Conservation (phyloP, 2,113 vertebrate species). For the Corvus cornix region DNA sequence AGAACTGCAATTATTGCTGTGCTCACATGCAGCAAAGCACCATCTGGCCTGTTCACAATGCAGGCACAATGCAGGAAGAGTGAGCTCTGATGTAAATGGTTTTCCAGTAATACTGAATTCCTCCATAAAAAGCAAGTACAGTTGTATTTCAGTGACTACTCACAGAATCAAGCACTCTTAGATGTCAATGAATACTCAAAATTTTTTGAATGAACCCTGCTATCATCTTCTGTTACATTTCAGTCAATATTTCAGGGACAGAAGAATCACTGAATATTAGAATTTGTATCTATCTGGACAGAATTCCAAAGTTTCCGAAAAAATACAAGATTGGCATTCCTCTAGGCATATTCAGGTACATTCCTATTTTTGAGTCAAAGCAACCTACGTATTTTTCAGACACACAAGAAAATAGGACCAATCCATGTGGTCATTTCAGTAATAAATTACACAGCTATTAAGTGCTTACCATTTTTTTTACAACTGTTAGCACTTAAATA, state of each 20-base stretch:
- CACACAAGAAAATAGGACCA: background rate
- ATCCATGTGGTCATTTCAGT: background rate
- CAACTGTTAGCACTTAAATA: slow-evolving; percentile 24
- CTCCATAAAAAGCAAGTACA: slow-evolving; percentile 42
- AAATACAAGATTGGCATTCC: background rate
- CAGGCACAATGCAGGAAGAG: slow-evolving; percentile 51
- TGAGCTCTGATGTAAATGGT: slow-evolving; percentile 18
- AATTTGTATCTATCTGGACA: background rate
- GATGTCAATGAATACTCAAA: slow-evolving; percentile 32
- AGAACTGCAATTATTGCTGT: slow-evolving; percentile 60
- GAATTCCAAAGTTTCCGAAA: background rate
- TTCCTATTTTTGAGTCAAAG: background rate
- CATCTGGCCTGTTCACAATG: slow-evolving; percentile 47
- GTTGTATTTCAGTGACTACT: slow-evolving; percentile 48
- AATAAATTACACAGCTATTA: background rate
- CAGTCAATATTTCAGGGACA: slow-evolving; percentile 40
- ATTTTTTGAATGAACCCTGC: background rate
- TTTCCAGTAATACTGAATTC: slow-evolving; percentile 46
- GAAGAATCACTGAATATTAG: background rate
- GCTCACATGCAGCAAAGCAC: slow-evolving; percentile 57
- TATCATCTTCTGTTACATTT: background rate
- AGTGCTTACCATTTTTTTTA: background rate
- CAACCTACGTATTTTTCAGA: background rate
- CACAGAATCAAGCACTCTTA: slow-evolving; percentile 20
- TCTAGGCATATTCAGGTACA: background rate